These are phyloP conservation scores for Lasioglossum villosulum DNA, from an alignment of 2,888 invertebrate species.

Conservation along the genomic window DNA sequence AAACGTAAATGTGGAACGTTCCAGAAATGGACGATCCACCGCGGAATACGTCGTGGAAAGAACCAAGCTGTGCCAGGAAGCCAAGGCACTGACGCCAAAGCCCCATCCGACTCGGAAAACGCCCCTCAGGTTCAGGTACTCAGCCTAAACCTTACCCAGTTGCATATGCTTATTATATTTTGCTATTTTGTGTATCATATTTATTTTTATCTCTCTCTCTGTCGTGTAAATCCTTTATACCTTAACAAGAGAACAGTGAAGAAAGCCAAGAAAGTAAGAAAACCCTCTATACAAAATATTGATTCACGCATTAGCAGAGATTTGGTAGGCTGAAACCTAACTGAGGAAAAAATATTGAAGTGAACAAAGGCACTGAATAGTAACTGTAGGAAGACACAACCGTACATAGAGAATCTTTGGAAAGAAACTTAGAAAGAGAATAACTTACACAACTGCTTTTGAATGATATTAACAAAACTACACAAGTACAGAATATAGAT, in stretches of 20 bases:
- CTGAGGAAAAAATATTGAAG: conserved; percentile 57
- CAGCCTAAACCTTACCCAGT: conserved; percentile 82
- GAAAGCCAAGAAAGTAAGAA: conserved; percentile 16
- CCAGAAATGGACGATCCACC: conserved; percentile 93
- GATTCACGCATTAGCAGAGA: conserved; percentile 36
- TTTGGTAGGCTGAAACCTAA: conserved; percentile 65
- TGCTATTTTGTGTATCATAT: conserved; percentile 65
- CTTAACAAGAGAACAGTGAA: conserved; percentile 27
- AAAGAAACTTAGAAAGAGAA: conserved; percentile 19
- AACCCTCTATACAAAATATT: conserved; percentile 5
- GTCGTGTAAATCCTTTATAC: conserved; percentile 40
- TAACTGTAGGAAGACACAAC: conserved; percentile 9
- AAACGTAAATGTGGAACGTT: conserved; percentile 84
- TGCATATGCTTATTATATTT: conserved; percentile 75
- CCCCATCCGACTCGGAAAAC: conserved; percentile 84
- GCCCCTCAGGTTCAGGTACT: conserved; percentile 84
- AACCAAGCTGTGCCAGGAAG: conserved; percentile 83
- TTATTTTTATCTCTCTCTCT: conserved; percentile 52
- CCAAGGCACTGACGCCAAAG: conserved; percentile 83
- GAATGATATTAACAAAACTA: conserved; percentile 2
- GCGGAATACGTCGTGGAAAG: conserved; percentile 90
- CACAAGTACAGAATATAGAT: neutral
- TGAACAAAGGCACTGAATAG: conserved; percentile 13
- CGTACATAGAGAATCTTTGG: neutral
- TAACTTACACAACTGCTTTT: conserved; percentile 14